Conservation (phyloP, 2,113 vertebrate genomes). For the Eleginops maclovinus region DNA sequence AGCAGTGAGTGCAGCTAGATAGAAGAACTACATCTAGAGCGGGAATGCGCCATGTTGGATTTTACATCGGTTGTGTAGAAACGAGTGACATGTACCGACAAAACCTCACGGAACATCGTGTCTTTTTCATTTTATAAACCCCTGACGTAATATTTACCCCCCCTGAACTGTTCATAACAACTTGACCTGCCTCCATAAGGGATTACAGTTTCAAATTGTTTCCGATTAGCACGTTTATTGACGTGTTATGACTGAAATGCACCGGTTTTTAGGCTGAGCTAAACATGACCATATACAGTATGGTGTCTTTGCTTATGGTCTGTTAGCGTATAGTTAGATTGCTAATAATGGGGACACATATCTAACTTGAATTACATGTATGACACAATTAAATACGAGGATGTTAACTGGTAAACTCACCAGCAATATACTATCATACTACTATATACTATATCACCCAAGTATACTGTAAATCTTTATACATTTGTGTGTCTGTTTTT, state of each 20-base stretch:
- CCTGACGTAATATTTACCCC: rapidly evolving
- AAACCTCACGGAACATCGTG: too few relatives aligned
- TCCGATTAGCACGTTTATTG: background rate
- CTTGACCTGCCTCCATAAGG: rapidly evolving
- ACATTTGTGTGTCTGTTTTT: background rate
- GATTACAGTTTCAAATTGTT: too few relatives aligned
- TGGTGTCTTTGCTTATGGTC: too few relatives aligned
- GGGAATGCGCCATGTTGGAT: background rate
- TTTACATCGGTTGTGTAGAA: background rate
- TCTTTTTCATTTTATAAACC: background rate
- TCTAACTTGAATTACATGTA: too few relatives aligned
- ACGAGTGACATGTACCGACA: background rate
- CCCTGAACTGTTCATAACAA: background rate
- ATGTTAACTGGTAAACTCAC: background rate
- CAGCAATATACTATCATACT: background rate
- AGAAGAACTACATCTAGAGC: background rate
- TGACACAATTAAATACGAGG: background rate
- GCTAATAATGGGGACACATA: rapidly evolving
- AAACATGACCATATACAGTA: too few relatives aligned
- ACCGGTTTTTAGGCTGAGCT: background rate
- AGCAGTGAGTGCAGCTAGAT: background rate
- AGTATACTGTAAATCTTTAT: background rate
- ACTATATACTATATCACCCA: too few relatives aligned
- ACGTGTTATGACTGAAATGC: rapidly evolving
- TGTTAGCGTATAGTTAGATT: background rate